phyloP scores from a whole-genome alignment of 2,113 vertebrate genomes.

The Galemys pyrenaicus region DNA sequence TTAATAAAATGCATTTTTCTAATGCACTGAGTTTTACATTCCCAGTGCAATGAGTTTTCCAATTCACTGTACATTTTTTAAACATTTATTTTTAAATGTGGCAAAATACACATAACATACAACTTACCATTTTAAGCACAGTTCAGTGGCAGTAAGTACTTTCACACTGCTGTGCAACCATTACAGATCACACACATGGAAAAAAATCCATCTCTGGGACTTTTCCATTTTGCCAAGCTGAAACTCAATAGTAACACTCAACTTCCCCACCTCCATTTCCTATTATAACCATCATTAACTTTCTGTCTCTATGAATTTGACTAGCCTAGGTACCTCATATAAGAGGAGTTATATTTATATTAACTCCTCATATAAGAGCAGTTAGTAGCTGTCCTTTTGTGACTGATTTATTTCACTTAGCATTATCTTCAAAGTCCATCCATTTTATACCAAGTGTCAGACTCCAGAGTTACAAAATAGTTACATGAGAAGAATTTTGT shows the following conservation, averaged over 20 bases:
- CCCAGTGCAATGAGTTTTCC: neutral
- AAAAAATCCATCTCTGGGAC: neutral
- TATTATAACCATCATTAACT: neutral
- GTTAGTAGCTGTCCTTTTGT: neutral
- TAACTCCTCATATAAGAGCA: neutral
- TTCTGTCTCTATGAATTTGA: neutral
- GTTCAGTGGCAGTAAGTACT: neutral
- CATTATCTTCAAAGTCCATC: neutral
- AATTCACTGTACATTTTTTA: neutral
- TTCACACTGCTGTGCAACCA: neutral
- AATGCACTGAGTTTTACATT: neutral
- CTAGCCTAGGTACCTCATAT: neutral
- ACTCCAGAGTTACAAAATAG: neutral
- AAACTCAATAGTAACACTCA: neutral
- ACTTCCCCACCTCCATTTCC: too few relatives aligned
- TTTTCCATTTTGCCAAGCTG: neutral
- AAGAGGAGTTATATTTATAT: neutral
- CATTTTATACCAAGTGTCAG: neutral
- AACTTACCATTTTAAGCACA: neutral
- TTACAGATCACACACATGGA: neutral
- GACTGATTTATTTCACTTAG: neutral
- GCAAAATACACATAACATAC: neutral
- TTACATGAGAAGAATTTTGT: neutral
- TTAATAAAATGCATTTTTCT: neutral
- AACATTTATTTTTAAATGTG: neutral